Base-by-base conservation (phyloP, 2,113 vertebrate species). In the Caranx ignobilis region DNA sequence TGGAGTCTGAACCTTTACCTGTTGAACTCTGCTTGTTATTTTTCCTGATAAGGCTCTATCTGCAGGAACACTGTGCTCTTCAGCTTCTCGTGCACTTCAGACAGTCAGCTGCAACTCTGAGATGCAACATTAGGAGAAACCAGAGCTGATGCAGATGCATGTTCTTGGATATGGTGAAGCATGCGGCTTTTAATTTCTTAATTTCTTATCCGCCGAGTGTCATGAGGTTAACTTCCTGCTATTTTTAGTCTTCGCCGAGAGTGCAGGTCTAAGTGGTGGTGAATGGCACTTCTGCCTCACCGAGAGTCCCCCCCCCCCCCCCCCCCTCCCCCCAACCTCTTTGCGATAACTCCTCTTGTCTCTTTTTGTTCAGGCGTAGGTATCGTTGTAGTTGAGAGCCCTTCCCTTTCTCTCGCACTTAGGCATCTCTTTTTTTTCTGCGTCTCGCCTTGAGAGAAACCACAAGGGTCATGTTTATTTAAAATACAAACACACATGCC, bases 311-410 rank as follows among this genome's bases (percentile, higher is more conserved):
- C 26, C 3, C 3, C 19, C 18, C 35, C 70, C 61, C 35, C 70
- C 61, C n/a, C n/a, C n/a, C n/a, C n/a, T 35, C 52, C 43, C 59
- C 35, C 70, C 61, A 18, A 12, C 83, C 65, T 85, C 76, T 78
- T 91, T 63, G 84, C 93, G 94, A 96, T 96, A 96, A 96, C 96
- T 90, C 94, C 94, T 87, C 94, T 93, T 70, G 82, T 86, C 89
- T 91, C 64, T 77, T 87, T 93, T 93, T 95, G 85, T 91, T 86
- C 35, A 41, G 88, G 86, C 66, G 81, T 90, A 91, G 91, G 93
- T 93, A 93, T 94, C 94, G 89, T 93, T 89, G 91, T 89, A 48
- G 31, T 91, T 79, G 91, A 96, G 95, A 91, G 93, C 89, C 82
- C 90, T 91, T 90, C 52, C 70, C 88, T 83, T 77, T 84, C 73